Base-by-base conservation (phyloP, 2,797 vertebrate genomes). In the Limnodromus scolopaceus region DNA sequence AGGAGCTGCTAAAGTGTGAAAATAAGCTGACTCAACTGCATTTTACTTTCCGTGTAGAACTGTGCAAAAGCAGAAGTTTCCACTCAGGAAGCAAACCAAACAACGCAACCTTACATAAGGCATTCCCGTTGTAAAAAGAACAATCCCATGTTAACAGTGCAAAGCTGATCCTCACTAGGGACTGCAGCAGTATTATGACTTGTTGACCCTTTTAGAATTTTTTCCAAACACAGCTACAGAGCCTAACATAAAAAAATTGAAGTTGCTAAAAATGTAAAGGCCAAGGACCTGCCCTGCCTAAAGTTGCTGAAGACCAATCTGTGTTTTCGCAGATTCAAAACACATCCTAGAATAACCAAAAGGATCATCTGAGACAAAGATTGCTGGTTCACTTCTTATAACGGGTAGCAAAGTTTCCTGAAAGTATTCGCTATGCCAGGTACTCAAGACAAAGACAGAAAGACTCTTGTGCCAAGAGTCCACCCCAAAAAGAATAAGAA, bases 31-130 rank as follows among this genome's bases (percentile, higher is more conserved):
- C 81, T 79, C 78, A 72, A 79, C 34, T 76, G 57, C 89, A 83
- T 95, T 96, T 95, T 94, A 79, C 55, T 96, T 96, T 96, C 88
- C 77, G 57, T 60, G 77, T 58, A 89, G 70, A 95, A 69, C 49
- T n/a, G 39, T 51, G 65, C 54, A 84, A 93, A 93, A 89, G 86
- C 86, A 89, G 89, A 92, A 95, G 77, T 97, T 96, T 96, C 91
- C 92, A 96, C 65, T 83, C 79, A 87, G 84, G 82, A 92, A 96
- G 68, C 86, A 92, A 96, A 92, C 72, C 24, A 66, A 93, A 84
- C 65, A 92, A 83, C 48, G 64, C 7, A 78, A 76, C n/a, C 66
- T 93, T 76, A 70, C n/a, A 6, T 63, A 96, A 89, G 30, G 87
- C 32, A 18, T 25, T 78, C 53, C 43, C 0, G 0, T 7, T 71